Base-by-base conservation (phyloP, 37 sponge, comb jelly and placozoan species). In the Ianthella basta region DNA sequence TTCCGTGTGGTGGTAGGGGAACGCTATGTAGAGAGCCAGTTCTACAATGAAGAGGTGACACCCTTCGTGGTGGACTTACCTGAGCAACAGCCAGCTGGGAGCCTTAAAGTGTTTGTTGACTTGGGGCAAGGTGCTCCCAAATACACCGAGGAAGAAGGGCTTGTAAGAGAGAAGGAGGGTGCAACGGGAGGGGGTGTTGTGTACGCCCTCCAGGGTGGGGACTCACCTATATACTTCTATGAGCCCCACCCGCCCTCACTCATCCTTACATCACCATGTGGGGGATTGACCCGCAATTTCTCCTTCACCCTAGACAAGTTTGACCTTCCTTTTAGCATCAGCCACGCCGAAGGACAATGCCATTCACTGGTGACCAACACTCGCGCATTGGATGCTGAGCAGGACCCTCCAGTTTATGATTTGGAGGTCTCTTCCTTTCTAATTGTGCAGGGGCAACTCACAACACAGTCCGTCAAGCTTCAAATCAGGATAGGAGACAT, bases 241-340 rank as follows among this genome's bases (percentile, higher is more conserved):
- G 6, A 44, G 50, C 64, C 64, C 29, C 64, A n/a, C 8, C 24
- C 24, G 4, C 64, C 64, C 64, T 29, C 64, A n/a, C 27, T 27
- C 29, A 27, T 29, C 24, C 64, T 61, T 6, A 27, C 24, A 29
- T 61, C 64, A 61, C 64, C 64, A 29, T 61, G 64, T 61, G 24
- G 2, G 29, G 64, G 64, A 4, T 61, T 61, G 64, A 27, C 64
- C 4, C 24, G 29, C 27, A 61, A 61, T 27, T 29, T 61, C 8
- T 61, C 64, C 64, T 61, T 61, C 64, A 61, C 64, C 8, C 24
- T 61, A 5, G 64, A 61, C 29, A n/a, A 61, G 64, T 61, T 29
- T 27, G 29, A 61, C 29, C 64, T 85, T n/a, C 90, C 90, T 44
- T 89, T 89, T 57, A 73, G 41, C 21, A 23, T 89, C 23, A 19